phyloP scores from a whole-genome alignment of 2,888 invertebrate species.

The Ochropleura leucogaster region DNA sequence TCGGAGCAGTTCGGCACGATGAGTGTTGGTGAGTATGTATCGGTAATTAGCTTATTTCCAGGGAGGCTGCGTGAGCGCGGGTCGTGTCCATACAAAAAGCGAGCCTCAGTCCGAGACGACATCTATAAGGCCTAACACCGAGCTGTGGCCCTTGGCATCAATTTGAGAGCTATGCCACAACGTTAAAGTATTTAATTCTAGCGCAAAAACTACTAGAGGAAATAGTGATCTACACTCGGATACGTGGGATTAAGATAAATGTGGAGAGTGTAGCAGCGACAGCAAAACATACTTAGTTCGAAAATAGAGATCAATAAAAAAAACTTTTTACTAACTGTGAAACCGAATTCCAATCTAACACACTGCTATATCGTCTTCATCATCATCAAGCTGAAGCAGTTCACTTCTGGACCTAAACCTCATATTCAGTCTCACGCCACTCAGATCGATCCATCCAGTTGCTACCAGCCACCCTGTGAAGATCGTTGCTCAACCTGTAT shows the following conservation, averaged over 20 bases:
- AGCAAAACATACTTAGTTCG: background rate
- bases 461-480: too few species aligned
- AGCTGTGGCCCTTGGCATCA: constrained; percentile 6
- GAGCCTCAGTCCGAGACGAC: background rate
- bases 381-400: too few species aligned
- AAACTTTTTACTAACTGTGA: too few species aligned
- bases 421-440: too few species aligned
- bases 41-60: constrained; percentile 69
- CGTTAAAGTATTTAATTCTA: background rate
- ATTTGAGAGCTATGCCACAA: constrained; percentile 5
- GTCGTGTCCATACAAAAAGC: constrained; percentile 60
- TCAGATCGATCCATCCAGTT: too few species aligned
- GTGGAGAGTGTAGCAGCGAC: background rate
- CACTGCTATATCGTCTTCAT: too few species aligned
- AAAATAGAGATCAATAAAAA: background rate
- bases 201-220: background rate
- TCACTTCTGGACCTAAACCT: too few species aligned
- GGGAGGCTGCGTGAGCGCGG: constrained; percentile 44
- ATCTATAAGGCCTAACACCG: background rate
- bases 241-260: background rate
- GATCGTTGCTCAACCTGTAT: too few species aligned
- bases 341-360: too few species aligned
- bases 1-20: constrained; percentile 38
- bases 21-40: constrained; percentile 69
- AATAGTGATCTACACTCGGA: constrained; percentile 4